A percentile compares a stretch with the other conserved stretches of the same genome.
These are phyloP conservation scores for Drosophila nigrodunni DNA, from an alignment of 1,140 invertebrate species.

Conservation along the genomic window DNA sequence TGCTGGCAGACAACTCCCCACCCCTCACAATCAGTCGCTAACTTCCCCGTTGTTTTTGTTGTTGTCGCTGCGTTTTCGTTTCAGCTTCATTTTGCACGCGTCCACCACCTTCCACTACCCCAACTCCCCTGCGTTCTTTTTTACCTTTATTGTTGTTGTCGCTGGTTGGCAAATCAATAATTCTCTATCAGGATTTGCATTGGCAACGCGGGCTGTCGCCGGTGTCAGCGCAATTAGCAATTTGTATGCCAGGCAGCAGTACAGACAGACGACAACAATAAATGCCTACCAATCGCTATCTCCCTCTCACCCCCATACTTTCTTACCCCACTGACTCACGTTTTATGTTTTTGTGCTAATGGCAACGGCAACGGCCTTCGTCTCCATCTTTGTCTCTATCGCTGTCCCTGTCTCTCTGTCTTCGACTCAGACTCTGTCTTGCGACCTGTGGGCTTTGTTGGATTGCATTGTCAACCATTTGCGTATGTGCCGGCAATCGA, in stretches of 20 bases:
- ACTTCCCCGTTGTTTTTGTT: constrained; percentile 29
- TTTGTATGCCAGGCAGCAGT: constrained; percentile 45
- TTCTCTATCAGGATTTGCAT: constrained; percentile 74
- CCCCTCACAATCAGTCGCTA: neutral
- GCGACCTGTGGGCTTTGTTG: constrained; percentile 11
- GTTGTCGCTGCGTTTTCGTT: constrained; percentile 41
- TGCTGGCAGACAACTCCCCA: constrained; percentile 20
- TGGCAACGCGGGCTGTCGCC: constrained; percentile 3
- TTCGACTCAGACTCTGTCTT: neutral
- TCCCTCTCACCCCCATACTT: neutral
- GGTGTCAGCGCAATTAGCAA: constrained; percentile 42
- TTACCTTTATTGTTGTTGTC: constrained; percentile 9
- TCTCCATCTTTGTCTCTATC: neutral
- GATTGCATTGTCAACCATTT: constrained; percentile 45
- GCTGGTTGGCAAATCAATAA: constrained; percentile 69
- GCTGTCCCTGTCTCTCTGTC: constrained; percentile 22
- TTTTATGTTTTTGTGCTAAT: constrained; percentile 24
- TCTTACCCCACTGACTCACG: constrained; percentile 28
- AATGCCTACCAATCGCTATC: constrained; percentile 6
- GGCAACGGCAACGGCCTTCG: neutral
- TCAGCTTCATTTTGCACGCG: constrained; percentile 65
- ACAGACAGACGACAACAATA: constrained; percentile 22
- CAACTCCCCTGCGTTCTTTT: neutral
- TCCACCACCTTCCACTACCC: constrained; percentile 6
- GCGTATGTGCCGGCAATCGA: constrained; percentile 64